Evolutionary conservation across 2,113 vertebrate species (phyloP), one percentile per base, ranked within the genome.

Genomic region (Crocuta crocuta): DNA sequence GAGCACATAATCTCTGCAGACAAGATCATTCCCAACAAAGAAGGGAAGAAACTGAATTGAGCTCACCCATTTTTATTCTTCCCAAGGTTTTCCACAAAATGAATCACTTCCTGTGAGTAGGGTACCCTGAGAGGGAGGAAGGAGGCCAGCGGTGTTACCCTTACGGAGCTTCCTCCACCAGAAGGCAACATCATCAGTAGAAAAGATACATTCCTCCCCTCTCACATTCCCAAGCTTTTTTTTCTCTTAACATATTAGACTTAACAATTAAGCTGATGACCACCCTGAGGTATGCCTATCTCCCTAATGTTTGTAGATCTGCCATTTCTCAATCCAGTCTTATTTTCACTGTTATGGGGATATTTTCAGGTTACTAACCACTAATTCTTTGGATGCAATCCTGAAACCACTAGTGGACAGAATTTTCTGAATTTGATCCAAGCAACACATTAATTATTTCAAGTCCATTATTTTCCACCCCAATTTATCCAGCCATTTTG

Each of bases 341-440:
- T 83, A 24, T 76, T 81, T 71, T 66, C 1, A 50, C 19, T 78
- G 9, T 68, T 0, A 68, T 55, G 21, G 82, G 19, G 31, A 82
- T 89, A 71, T 71, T 82, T 95, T 91, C 19, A 79, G 89, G 93
- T 71, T 50, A 83, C 89, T 65, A 90, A 89, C 5, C 15, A 43
- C 2, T 26, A 63, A 45, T 87, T 71, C 45, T 89, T 68, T 70
- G 1, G 33, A 79, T 61, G 15, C 33, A 15, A 76, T 96, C 16
- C 61, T 89, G 19, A 35, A 81, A 61, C 7, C 53, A 24, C 11
- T 63, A 71, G 26, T 83, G 53, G 58, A 68, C 15, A 89, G 43
- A 81, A 86, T 31, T 0, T 17, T 81, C 31, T 90, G 53, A 95
- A 93, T 89, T 74, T 92, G n/a, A 12, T 83, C 24, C 16, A 83